These are phyloP conservation scores for Tautogolabrus adspersus DNA, from an alignment of 2,113 vertebrate species.

Conservation along the genomic window DNA sequence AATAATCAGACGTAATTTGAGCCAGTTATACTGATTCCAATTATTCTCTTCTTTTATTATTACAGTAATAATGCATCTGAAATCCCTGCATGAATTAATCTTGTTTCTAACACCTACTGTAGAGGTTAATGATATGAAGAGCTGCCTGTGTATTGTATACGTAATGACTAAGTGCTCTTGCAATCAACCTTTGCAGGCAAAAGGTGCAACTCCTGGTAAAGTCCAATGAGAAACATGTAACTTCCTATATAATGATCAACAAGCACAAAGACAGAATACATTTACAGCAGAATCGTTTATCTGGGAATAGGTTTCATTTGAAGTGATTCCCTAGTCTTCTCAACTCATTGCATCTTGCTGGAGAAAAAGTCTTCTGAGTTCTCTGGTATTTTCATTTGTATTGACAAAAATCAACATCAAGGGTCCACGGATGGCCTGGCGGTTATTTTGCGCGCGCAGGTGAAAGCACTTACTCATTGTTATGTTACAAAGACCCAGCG, in stretches of 20 bases:
- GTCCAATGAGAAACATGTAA: slow-evolving; percentile 27
- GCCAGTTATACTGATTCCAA: slow-evolving; percentile 57
- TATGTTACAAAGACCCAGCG: too few relatives aligned
- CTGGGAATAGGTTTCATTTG: slow-evolving; percentile 6
- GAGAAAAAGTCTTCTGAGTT: background rate
- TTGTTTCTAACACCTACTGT: slow-evolving; percentile 53
- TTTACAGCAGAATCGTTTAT: slow-evolving; percentile 20
- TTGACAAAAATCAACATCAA: too few relatives aligned
- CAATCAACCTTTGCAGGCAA: slow-evolving; percentile 66
- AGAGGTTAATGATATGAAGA: slow-evolving; percentile 72
- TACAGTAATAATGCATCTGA: slow-evolving; percentile 54
- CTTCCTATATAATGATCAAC: slow-evolving; percentile 39
- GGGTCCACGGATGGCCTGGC: too few relatives aligned
- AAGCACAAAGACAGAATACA: background rate
- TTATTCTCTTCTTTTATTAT: slow-evolving; percentile 49
- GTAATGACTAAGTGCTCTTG: slow-evolving; percentile 72
- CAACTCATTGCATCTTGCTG: slow-evolving; percentile 10
- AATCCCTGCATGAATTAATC: slow-evolving; percentile 67
- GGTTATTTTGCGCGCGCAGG: too few relatives aligned
- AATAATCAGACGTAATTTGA: slow-evolving; percentile 60
- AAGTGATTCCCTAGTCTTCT: slow-evolving; percentile 4
- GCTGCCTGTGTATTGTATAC: slow-evolving; percentile 57
- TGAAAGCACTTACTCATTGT: too few relatives aligned
- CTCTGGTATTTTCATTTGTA: background rate
- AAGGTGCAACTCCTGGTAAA: slow-evolving; percentile 47